A percentile compares a stretch with the other conserved stretches of the same genome.
Conservation (phyloP, 2,113 vertebrate genomes). For the Hemiprocne comata region DNA sequence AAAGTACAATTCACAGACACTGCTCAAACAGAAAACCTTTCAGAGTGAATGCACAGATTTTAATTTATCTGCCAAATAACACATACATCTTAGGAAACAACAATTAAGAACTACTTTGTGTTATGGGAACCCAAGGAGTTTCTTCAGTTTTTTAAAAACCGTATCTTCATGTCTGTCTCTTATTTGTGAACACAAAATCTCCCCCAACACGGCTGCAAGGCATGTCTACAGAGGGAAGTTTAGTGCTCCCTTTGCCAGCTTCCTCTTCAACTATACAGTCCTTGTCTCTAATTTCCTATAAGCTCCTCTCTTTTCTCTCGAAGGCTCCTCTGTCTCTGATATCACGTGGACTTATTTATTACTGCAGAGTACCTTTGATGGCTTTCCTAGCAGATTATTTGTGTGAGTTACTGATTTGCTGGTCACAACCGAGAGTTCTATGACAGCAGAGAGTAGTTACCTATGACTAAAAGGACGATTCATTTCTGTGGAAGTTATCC, state of each 20-base stretch:
- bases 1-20: not conserved
- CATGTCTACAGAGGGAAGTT: not conserved
- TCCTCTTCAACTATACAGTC: not conserved
- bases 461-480: not conserved
- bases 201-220: not conserved
- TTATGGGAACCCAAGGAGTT: not conserved
- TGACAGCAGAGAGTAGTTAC: not conserved
- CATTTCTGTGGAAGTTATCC: not conserved
- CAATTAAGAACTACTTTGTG: not conserved
- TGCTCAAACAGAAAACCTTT: not conserved
- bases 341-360: not conserved
- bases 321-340: not conserved
- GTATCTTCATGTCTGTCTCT: not conserved
- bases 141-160: not conserved
- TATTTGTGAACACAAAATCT: not conserved
- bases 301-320: not conserved
- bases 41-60: not conserved
- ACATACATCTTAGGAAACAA: not conserved
- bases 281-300: not conserved
- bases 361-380: not conserved
- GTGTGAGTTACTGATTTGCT: accelerated
- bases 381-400: not conserved
- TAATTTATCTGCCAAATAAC: not conserved
- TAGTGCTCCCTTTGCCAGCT: not conserved
- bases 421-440: not conserved